Conservation (phyloP, 2,797 vertebrate species). For the Crypturellus tataupa region DNA sequence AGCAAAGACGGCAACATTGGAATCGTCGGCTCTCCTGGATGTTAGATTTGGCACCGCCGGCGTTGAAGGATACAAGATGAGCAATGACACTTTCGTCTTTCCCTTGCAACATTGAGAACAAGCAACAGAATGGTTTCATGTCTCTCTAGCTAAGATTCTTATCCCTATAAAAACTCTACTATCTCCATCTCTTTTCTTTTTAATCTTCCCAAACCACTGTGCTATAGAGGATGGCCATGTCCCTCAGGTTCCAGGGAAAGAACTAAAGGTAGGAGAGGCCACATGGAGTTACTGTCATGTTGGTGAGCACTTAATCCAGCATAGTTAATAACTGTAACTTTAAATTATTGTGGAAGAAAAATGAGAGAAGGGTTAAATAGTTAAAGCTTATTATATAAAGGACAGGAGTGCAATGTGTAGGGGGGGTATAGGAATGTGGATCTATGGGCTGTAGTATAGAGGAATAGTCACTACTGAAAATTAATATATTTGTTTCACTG, state of each 20-base stretch:
- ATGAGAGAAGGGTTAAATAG: not conserved
- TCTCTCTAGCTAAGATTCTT: not conserved
- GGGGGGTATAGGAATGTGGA: not conserved
- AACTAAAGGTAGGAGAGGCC: not conserved
- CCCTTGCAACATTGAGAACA: not conserved
- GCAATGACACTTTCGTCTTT: not conserved
- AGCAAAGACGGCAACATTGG: not conserved
- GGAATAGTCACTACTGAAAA: constrained; percentile 21
- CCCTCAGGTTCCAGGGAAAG: not conserved
- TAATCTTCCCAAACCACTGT: not conserved
- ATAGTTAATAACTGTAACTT: constrained; percentile 2
- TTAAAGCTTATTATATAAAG: constrained; percentile 13
- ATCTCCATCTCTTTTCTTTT: not conserved
- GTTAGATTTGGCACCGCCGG: not conserved
- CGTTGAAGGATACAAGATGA: constrained; percentile 6
- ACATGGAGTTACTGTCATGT: not conserved
- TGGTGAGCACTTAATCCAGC: constrained; percentile 22
- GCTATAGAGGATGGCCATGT: not conserved
- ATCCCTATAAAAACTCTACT: not conserved
- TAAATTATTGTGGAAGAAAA: constrained; percentile 45
- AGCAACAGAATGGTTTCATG: not conserved
- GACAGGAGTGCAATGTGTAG: constrained; percentile 18
- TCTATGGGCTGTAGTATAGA: not conserved
- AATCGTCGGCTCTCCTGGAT: not conserved
- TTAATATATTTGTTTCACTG: constrained; percentile 43